Evolutionary conservation across 2,888 invertebrate species (phyloP), one percentile per base, ranked within the genome.

Genomic region (Hirtodrosophila confusa): DNA sequence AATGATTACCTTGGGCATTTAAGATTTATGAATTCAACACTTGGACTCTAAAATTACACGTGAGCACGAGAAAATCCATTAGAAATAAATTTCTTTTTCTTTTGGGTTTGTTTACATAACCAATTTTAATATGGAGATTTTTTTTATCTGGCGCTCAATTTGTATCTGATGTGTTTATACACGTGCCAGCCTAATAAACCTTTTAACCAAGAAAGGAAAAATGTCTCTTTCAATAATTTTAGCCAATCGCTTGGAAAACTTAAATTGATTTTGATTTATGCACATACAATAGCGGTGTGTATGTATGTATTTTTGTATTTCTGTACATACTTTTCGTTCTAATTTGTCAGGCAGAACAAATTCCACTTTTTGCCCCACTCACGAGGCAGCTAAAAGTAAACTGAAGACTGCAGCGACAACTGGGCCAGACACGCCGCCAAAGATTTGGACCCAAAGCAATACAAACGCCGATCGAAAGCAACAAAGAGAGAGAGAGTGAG

Each of bases 351-450:
- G 44, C 47, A 41, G 60, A 61, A 67, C 53, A 41, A 49, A 45
- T 65, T 69, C 57, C 67, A 69, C 72, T 72, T 50, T 61, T 67
- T 64, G 66, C 58, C 56, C 61, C 68, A 55, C 68, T 64, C 72
- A 69, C 74, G 66, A 56, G 58, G 65, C 69, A 60, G 60, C 66
- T 58, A 49, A 80, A 85, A 79, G 50, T 63, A 51, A 79, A 82
- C 75, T 80, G 66, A 80, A 65, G 53, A 75, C 70, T 47, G 75
- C 75, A 57, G 55, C 57, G 55, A 57, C 75, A 45, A 66, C 49
- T 50, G 55, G 51, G 58, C 53, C 64, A 64, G 49, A 58, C 68
- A 45, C 27, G 44, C 48, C 24, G 35, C 41, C 57, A 56, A 53
- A 62, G 55, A 47, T 40, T 50, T 35, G 51, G 37, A 17, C 39